Base-by-base conservation (phyloP, 2,113 vertebrate species). In the Chamaetylas fuelleborni region DNA sequence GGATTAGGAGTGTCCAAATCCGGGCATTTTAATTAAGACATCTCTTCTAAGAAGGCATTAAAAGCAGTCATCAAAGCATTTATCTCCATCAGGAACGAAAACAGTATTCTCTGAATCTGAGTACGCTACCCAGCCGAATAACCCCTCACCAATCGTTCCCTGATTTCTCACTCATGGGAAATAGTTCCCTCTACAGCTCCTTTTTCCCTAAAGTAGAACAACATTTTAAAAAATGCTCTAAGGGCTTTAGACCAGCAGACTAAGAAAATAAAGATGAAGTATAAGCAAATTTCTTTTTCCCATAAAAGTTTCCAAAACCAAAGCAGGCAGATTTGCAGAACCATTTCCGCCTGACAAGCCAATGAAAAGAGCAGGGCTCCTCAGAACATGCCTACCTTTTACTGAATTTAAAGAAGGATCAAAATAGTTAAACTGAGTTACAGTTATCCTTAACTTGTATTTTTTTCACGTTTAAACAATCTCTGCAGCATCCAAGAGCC, bases 251-350 rank as follows among this genome's bases (percentile, higher is more conserved):
- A 95, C 19, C 40, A 84, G 65, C 43, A 94, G 33, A 88, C 45
- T 42, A 71, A 88, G 69, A 95, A 96, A 96, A 95, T 81, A 90
- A 93, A 86, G 86, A n/a, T n/a, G n/a, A 92, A 91, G 45, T n/a
- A 81, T 34, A 95, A 78, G 66, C 17, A 80, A 91, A 71, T 92
- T 74, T 92, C 24, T 91, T 74, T 81, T 88, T 96, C 88, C 80
- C 66, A 48, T 20, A 60, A 48, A 84, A 57, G 54, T 40, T 78
- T 96, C 93, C 80, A 96, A 96, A 97, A 50, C 67, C 77, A 78
- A 86, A 93, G 65, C 4, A 79, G 67, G 62, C 85, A 86, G 92
- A 61, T 60, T 87, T 82, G 77, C 62, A 81, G 57, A 80, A 61
- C 70, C 56, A 45, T 69, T 95, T 45, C 89, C 2, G 6, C 51